Evolutionary conservation across 2,797 vertebrate genomes (phyloP), one percentile per base, ranked within the genome.

Genomic region (Syndactyla subalaris): DNA sequence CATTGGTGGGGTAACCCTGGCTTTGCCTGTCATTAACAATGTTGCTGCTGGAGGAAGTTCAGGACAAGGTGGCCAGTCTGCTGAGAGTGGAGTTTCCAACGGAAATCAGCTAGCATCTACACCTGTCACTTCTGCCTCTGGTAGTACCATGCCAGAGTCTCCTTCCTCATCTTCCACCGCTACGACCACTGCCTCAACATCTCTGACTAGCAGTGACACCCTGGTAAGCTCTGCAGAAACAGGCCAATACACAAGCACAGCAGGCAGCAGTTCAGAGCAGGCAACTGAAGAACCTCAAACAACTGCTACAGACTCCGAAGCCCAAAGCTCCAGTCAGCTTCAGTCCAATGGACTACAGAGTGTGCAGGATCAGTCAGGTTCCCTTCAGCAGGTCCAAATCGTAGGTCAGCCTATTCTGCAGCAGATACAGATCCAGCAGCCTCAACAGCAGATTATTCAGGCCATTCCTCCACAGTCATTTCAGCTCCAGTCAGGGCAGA

Each of bases 341-440:
- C 99, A 99, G 96, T 97, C 99, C 72, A 99, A 99, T 11, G 99
- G 99, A 75, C 97, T 99, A 84, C 99, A 99, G 97, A 98, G 91
- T 3, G 96, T 98, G 86, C 96, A 98, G 16, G 99, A 99, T 46
- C 97, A 98, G 71, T 94, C 98, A 2, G 98, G 98, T 90, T 98
- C 98, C 88, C 98, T 99, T 94, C 99, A 99, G 96, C 99, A 99
- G 97, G 99, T 99, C 89, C 99, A 99, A 46, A 99, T 99, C 20
- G 99, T 99, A 95, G 99, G 99, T 55, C 99, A 99, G 96, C 99
- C 99, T 82, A 97, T 99, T 82, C 97, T 99, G 71, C 99, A 99
- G 92, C 99, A 99, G 97, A 99, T 99, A 95, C 99, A 99, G 98
- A 98, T 98, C 91, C 98, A 98, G 88, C 98, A 98, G 96, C 98